phyloP scores from a whole-genome alignment of 2,888 invertebrate genomes.

The Sinotaia quadrata region DNA sequence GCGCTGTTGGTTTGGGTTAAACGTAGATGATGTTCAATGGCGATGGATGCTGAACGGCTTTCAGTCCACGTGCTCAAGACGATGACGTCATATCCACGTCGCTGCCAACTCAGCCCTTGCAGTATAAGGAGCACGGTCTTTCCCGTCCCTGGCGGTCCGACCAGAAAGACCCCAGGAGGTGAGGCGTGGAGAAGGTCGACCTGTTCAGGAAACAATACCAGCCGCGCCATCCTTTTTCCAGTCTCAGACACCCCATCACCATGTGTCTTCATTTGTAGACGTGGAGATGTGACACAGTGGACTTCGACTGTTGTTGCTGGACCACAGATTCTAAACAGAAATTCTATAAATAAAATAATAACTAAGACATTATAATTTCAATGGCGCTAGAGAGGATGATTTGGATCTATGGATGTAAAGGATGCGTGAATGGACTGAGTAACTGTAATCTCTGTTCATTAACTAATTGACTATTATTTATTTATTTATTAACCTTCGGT shows the following conservation, averaged over 20 bases:
- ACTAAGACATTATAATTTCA: too few relatives aligned
- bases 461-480: too few relatives aligned
- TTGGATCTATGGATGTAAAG: too few relatives aligned
- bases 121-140: background rate
- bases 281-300: background rate
- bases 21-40: background rate
- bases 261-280: background rate
- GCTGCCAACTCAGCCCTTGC: background rate
- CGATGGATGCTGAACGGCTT: background rate
- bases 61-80: background rate
- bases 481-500: too few relatives aligned
- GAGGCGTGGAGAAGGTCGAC: background rate
- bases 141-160: background rate
- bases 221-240: background rate
- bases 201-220: conserved; percentile 1
- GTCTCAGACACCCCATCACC: background rate
- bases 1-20: background rate
- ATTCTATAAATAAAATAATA: too few relatives aligned
- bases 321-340: background rate
- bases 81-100: background rate
- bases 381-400: too few relatives aligned
- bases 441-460: too few relatives aligned
- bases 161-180: background rate
- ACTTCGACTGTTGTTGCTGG: background rate
- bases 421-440: too few relatives aligned